phyloP scores from a whole-genome alignment of 2,797 vertebrate genomes.

The Eospalax fontanierii region DNA sequence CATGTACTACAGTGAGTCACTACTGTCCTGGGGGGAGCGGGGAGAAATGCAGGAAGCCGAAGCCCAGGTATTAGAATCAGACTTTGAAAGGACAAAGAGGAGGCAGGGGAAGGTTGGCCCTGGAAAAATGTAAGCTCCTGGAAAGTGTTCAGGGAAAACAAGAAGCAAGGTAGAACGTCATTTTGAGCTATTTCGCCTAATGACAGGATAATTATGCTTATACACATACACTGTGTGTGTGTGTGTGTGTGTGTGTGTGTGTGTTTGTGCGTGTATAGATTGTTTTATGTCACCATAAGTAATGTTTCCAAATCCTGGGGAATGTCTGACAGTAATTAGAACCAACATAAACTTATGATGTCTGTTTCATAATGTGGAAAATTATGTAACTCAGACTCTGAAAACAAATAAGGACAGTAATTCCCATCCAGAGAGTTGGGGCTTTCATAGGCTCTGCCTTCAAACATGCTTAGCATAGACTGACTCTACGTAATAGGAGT shows the following conservation, averaged over 20 bases:
- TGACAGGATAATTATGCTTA: neutral
- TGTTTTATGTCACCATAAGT: conserved; percentile 16
- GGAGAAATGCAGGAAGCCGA: neutral
- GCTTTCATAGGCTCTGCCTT: neutral
- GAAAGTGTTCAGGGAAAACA: neutral
- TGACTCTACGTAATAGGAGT: rapidly evolving
- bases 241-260: no score
- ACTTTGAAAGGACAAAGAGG: neutral
- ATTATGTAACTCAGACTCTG: neutral
- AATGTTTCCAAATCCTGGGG: conserved; percentile 7
- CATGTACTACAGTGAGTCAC: neutral
- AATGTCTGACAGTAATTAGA: neutral
- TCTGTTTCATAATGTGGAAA: neutral
- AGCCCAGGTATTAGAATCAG: neutral
- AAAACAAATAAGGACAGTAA: neutral
- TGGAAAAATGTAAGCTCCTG: neutral
- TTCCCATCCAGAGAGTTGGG: neutral
- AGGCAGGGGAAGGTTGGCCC: neutral
- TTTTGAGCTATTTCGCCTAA: neutral
- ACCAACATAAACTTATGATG: neutral
- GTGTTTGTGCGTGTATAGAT: neutral
- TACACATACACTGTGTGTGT: no score
- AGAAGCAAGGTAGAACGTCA: neutral
- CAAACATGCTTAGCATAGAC: rapidly evolving
- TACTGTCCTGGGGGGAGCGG: neutral